Percentiles rank a stretch among this genome's conserved stretches.
Evolutionary conservation across 1,140 invertebrate genomes (phyloP).

Genomic region (Temnothorax curvispinosus): DNA sequence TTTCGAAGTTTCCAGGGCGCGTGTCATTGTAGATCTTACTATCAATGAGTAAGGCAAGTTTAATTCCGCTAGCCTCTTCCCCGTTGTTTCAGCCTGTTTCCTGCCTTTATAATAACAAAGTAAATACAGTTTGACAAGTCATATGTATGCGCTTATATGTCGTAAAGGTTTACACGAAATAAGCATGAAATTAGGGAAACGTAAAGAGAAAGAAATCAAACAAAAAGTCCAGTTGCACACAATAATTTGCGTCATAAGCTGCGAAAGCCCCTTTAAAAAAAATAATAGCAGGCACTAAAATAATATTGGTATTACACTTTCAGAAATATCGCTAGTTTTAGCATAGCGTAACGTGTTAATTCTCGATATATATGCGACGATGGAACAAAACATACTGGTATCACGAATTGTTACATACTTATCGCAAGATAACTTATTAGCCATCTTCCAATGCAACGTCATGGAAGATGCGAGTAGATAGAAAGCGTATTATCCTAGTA

Average conservation of each 20-base stretch:
- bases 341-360: conserved; percentile 3
- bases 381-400: conserved; percentile 17
- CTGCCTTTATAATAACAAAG: conserved; percentile 87
- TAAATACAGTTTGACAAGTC: conserved; percentile 26
- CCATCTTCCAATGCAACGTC: conserved; percentile 22
- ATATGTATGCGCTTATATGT: background rate
- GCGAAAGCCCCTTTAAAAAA: background rate
- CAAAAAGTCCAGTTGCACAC: conserved; percentile 16
- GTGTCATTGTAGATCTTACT: conserved; percentile 96
- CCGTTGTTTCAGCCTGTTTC: conserved; percentile 94
- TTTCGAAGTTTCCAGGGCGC: conserved; percentile 95
- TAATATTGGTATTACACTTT: background rate
- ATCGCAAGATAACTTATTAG: conserved; percentile 28
- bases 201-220: background rate
- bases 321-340: background rate
- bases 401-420: conserved; percentile 38
- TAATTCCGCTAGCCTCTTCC: conserved; percentile 91
- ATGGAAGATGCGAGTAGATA: conserved; percentile 40
- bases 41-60: conserved; percentile 92
- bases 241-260: conserved; percentile 46
- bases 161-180: background rate
- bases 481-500: conserved; percentile 28
- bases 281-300: conserved; percentile 9
- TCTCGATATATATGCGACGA: background rate
- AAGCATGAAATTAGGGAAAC: conserved; percentile 24